phyloP scores from a whole-genome alignment of 2,797 vertebrate genomes.

The Hippopotamyrus pictus region DNA sequence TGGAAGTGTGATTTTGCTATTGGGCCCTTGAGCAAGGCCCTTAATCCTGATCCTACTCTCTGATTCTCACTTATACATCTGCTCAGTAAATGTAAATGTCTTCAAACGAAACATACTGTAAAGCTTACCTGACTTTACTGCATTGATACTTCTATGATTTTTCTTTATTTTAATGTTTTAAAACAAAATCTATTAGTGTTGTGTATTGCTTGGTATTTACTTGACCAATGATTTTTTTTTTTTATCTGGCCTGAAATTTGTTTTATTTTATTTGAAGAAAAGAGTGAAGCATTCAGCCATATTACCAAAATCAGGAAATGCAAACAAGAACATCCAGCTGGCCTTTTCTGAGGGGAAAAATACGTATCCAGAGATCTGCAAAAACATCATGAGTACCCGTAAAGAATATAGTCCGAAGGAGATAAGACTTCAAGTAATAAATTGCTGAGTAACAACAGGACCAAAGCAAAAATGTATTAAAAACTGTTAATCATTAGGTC shows the following conservation, averaged over 20 bases:
- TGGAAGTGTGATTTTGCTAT: background rate
- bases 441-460: background rate
- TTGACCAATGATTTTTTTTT: background rate
- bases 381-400: background rate
- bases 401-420: background rate
- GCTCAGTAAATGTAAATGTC: background rate
- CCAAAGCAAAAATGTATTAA: background rate
- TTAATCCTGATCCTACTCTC: background rate
- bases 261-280: background rate
- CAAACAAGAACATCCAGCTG: background rate
- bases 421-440: background rate
- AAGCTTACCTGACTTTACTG: background rate
- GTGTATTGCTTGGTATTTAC: background rate
- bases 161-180: background rate
- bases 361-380: background rate
- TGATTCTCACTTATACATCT: background rate
- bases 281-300: background rate
- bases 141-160: background rate
- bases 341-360: background rate
- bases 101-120: background rate
- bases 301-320: background rate
- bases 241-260: background rate
- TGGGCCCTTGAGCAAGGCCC: background rate
- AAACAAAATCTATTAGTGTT: background rate
- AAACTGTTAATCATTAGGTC: background rate